Evolutionary conservation across 1,140 invertebrate species (phyloP).

Genomic region (Calliopsis andreniformis): DNA sequence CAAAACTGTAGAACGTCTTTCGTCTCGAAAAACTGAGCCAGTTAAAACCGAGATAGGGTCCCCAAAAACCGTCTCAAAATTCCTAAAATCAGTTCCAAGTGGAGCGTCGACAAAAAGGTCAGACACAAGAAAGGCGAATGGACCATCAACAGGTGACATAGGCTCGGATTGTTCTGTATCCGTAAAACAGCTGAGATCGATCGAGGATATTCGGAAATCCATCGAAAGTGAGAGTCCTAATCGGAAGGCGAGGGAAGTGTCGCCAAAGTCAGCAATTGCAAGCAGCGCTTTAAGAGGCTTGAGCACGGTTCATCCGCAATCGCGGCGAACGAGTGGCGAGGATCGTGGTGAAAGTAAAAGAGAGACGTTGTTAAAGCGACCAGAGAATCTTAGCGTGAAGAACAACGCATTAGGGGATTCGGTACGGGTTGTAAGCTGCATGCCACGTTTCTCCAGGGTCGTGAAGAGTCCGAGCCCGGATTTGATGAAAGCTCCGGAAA

Average conservation of each 20-base stretch:
- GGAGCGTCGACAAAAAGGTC: not conserved
- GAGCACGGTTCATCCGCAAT: not conserved
- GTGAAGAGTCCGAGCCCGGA: conserved; percentile 65
- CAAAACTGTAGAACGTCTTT: conserved; percentile 17
- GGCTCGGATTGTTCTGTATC: conserved; percentile 3
- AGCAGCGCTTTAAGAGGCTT: conserved; percentile 15
- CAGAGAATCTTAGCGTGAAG: conserved; percentile 9
- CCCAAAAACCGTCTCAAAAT: not conserved
- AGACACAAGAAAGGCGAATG: not conserved
- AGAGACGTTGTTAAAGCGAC: not conserved
- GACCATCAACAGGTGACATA: not conserved
- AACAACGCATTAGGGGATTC: not conserved
- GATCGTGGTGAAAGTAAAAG: conserved; percentile 4
- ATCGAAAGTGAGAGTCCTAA: conserved; percentile 40
- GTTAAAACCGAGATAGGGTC: conserved; percentile 11
- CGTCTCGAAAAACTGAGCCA: not conserved
- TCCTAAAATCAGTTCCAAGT: not conserved
- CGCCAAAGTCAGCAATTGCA: conserved; percentile 54
- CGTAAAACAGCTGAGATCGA: conserved; percentile 59
- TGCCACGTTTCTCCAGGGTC: conserved; percentile 63
- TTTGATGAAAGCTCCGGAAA: conserved; percentile 48
- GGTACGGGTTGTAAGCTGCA: conserved; percentile 51
- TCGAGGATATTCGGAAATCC: conserved; percentile 67
- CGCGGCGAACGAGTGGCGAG: not conserved
- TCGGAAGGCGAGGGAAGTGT: not conserved